Conservation (phyloP, 2,113 vertebrate genomes). For the Erythrocercus mccallii region DNA sequence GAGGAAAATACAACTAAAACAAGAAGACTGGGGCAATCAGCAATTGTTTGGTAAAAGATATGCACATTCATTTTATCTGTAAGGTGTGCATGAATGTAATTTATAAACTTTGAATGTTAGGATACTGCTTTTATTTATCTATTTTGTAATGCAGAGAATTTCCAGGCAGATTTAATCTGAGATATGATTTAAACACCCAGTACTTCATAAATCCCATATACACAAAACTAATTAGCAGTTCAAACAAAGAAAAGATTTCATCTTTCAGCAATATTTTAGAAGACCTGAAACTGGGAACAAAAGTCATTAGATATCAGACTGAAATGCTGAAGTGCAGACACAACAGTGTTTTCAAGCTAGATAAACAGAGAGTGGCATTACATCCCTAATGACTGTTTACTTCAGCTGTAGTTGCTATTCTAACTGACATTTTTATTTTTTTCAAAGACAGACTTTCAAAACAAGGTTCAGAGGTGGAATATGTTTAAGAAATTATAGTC, state of each 20-base stretch:
- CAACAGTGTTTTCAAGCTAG: slow-evolving; percentile 37
- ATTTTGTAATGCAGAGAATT: background rate
- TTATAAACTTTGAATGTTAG: background rate
- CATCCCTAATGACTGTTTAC: slow-evolving; percentile 22
- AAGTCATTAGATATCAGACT: background rate
- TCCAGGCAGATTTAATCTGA: background rate
- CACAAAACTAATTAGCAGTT: slow-evolving; percentile 2
- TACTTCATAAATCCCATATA: background rate
- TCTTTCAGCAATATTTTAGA: slow-evolving; percentile 18
- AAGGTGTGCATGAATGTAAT: background rate
- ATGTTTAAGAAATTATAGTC: background rate
- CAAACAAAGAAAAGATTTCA: slow-evolving; percentile 18
- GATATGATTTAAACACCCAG: background rate
- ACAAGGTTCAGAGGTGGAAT: background rate
- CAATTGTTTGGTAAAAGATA: background rate
- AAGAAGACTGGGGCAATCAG: background rate
- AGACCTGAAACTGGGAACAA: background rate
- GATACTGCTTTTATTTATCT: background rate
- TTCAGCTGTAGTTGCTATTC: background rate
- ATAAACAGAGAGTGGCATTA: background rate
- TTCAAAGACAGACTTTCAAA: background rate
- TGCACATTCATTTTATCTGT: background rate
- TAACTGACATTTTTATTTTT: slow-evolving; percentile 15
- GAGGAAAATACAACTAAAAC: slow-evolving; percentile 4
- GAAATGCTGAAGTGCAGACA: slow-evolving; percentile 27